phyloP scores from a whole-genome alignment of 1,140 invertebrate species.

The Oscheius sp. region DNA sequence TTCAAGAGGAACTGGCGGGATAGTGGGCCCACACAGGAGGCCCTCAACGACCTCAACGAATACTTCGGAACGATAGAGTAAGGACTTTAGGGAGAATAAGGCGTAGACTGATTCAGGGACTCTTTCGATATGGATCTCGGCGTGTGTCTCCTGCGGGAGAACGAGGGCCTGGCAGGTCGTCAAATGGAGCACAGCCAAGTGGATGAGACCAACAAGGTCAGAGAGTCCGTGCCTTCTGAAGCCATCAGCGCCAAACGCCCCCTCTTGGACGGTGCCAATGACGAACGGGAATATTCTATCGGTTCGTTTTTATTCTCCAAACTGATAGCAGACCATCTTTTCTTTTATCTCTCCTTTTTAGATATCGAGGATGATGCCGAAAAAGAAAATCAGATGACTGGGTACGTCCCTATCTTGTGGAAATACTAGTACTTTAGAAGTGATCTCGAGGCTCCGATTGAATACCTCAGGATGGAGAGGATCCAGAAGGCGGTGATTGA shows the following conservation, averaged over 20 bases:
- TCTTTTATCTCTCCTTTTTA: slow-evolving; percentile 45
- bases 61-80: slow-evolving; percentile 87
- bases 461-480: no score
- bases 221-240: no score
- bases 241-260: no score
- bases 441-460: not conserved
- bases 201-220: no score
- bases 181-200: no score
- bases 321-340: slow-evolving; percentile 28
- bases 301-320: slow-evolving; percentile 37
- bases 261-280: no score
- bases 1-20: slow-evolving; percentile 80
- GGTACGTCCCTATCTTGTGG: not conserved
- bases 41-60: slow-evolving; percentile 69
- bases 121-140: not conserved
- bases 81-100: slow-evolving; percentile 62
- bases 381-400: no score
- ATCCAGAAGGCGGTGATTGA: slow-evolving; percentile 68
- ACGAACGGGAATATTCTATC: no score
- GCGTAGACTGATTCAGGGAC: not conserved
- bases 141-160: not conserved
- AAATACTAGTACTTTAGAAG: not conserved
- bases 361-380: no score
- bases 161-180: not conserved
- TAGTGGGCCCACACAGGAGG: slow-evolving; percentile 67